Conservation (phyloP, 2,888 invertebrate genomes). For the Clostera curtula region DNA sequence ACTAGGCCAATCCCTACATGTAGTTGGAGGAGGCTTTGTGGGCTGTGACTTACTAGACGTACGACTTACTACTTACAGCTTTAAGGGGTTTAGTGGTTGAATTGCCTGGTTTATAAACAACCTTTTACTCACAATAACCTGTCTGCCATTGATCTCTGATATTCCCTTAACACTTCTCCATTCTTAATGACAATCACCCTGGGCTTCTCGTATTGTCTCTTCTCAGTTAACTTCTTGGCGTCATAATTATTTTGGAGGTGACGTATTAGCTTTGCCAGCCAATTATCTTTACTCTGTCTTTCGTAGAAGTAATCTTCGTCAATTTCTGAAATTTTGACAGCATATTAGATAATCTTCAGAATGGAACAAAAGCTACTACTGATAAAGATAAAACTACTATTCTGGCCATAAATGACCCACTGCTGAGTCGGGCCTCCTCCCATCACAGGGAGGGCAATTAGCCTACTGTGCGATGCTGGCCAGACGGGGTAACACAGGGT, state of each 20-base stretch:
- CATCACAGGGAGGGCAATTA: no score
- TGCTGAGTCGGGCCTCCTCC: no score
- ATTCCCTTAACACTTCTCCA: not conserved
- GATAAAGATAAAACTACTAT: no score
- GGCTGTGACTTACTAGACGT: no score
- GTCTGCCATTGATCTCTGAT: not conserved
- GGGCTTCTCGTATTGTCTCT: not conserved
- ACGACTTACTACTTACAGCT: no score
- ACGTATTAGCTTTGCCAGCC: not conserved
- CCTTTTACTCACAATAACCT: not conserved
- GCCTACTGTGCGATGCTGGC: no score
- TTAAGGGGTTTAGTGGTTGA: not conserved
- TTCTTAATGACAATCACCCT: not conserved
- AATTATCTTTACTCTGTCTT: not conserved
- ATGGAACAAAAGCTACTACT: no score
- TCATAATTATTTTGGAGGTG: constrained; percentile 2
- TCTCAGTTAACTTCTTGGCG: not conserved
- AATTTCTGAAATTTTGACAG: not conserved
- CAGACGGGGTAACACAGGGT: no score
- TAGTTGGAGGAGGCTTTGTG: no score
- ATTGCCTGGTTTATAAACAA: not conserved
- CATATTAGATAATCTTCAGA: no score
- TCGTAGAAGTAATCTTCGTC: accelerated
- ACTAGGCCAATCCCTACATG: no score
- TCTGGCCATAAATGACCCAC: no score